A percentile compares a stretch with the other conserved stretches of the same genome.
phyloP scores from a whole-genome alignment of 2,113 vertebrate genomes.

The Gobius niger region DNA sequence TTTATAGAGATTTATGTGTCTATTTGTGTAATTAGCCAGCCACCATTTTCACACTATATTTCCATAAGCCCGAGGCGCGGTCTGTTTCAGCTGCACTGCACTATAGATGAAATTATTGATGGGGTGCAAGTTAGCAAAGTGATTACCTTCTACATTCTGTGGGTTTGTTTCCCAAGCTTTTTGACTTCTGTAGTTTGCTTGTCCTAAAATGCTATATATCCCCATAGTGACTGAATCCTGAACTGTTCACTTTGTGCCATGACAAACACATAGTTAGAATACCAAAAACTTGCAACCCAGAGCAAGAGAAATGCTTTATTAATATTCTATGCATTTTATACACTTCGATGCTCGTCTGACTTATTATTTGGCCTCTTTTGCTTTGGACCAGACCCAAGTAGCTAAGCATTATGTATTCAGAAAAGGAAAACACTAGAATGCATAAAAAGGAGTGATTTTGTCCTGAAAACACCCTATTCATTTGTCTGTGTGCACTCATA shows the following conservation, averaged over 20 bases:
- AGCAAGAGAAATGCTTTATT: not conserved
- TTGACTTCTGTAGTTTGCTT: not conserved
- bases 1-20: slow-evolving; percentile 49
- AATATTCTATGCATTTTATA: not conserved
- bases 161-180: not conserved
- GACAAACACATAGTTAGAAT: not conserved
- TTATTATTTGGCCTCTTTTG: not conserved
- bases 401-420: not conserved
- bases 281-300: not conserved
- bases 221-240: not conserved
- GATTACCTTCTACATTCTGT: not conserved
- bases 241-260: no score
- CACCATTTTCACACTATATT: slow-evolving; percentile 40
- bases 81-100: not conserved
- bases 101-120: not conserved
- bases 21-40: slow-evolving; percentile 47
- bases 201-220: not conserved
- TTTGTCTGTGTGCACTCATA: slow-evolving; percentile 29
- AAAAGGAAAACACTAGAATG: not conserved
- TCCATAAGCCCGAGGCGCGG: slow-evolving; percentile 13
- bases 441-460: not conserved
- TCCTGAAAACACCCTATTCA: not conserved
- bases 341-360: not conserved
- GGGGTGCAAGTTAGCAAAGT: no score
- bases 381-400: not conserved